Evolutionary conservation across 1,140 invertebrate genomes (phyloP).

Genomic region (Ooceraea biroi): DNA sequence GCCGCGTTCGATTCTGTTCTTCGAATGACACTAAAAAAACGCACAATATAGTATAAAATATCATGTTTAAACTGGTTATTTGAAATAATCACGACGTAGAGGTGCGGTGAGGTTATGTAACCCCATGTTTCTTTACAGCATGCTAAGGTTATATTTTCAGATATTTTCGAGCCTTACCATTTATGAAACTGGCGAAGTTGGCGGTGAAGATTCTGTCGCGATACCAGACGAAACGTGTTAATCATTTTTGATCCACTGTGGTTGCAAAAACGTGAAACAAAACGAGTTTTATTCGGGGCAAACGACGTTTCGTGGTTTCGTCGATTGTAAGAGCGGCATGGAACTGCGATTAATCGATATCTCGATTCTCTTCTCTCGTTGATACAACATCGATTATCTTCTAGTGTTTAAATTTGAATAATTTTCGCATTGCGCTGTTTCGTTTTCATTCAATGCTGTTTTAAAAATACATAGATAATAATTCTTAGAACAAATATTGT

Average conservation of each 20-base stretch:
- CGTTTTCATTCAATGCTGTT: too few species aligned
- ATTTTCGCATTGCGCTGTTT: too few species aligned
- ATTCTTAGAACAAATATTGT: too few species aligned
- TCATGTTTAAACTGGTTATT: background rate
- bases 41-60: too few species aligned
- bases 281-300: background rate
- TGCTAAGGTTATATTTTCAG: background rate
- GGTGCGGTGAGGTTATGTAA: conserved; percentile 75
- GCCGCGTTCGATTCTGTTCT: conserved; percentile 83
- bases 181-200: conserved; percentile 82
- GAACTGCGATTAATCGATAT: too few species aligned
- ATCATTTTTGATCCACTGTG: conserved; percentile 69
- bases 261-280: background rate
- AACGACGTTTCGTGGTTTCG: too few species aligned
- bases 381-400: too few species aligned
- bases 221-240: conserved; percentile 78
- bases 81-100: background rate
- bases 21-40: conserved; percentile 61
- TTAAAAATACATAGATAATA: too few species aligned
- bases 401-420: too few species aligned
- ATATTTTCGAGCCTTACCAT: conserved; percentile 74
- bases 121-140: background rate
- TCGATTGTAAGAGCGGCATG: too few species aligned
- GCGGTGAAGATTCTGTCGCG: conserved; percentile 68
- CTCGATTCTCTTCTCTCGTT: too few species aligned